phyloP scores from a whole-genome alignment of 2,797 vertebrate genomes.

The Cyclura pinguis region DNA sequence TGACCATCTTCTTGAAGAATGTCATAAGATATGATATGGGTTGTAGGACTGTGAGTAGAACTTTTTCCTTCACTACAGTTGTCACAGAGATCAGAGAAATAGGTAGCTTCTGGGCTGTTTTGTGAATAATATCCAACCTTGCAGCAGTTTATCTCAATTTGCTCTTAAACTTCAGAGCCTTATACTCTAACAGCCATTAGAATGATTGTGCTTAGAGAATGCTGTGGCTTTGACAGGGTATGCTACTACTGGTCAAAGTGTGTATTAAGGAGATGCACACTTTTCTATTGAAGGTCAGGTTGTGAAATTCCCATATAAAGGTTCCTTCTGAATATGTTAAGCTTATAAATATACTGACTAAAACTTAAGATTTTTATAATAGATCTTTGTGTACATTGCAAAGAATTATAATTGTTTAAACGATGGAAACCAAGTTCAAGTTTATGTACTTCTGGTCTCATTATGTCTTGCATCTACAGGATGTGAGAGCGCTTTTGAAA shows the following conservation, averaged over 20 bases:
- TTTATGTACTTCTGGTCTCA: background rate
- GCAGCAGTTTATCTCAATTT: background rate
- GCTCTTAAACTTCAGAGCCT: background rate
- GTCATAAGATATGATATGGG: too few species aligned
- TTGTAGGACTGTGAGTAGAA: background rate
- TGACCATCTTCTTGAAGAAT: background rate
- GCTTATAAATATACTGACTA: background rate
- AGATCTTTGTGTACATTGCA: background rate
- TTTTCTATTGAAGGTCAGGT: background rate
- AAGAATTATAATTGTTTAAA: background rate
- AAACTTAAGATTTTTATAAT: background rate
- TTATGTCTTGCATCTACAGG: conserved; percentile 4
- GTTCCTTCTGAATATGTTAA: background rate
- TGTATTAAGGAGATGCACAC: background rate
- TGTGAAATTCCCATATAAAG: background rate
- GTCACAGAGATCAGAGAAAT: background rate
- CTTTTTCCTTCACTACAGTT: background rate
- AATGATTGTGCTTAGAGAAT: background rate
- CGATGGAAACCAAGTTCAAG: background rate
- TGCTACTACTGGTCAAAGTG: background rate
- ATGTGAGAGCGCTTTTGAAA: conserved; percentile 6
- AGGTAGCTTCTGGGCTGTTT: background rate
- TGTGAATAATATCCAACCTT: conserved; percentile 1
- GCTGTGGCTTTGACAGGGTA: background rate
- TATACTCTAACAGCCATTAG: background rate